phyloP scores from a whole-genome alignment of 2,888 invertebrate species.

The Seira sanloemensis region DNA sequence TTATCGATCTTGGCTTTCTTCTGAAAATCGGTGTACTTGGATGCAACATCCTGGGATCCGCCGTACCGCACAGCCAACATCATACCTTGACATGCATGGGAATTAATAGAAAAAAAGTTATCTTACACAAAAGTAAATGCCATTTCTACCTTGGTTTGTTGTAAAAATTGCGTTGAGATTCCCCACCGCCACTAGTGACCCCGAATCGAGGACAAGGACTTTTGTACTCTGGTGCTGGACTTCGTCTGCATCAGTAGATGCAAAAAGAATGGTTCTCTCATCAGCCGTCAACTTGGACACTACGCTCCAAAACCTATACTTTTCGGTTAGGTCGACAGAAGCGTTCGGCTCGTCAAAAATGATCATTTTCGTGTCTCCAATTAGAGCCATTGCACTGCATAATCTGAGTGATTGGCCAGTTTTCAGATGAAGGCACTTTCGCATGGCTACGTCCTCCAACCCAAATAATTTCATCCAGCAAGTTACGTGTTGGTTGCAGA shows the following conservation, averaged over 20 bases:
- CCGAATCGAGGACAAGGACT: conserved; percentile 56
- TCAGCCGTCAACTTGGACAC: conserved; percentile 22
- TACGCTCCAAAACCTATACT: conserved; percentile 64
- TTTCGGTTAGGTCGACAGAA: conserved; percentile 46
- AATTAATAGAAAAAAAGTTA: not conserved
- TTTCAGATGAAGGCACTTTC: conserved; percentile 36
- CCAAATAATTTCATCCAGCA: conserved; percentile 61
- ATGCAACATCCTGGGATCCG: not conserved
- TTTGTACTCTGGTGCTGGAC: conserved; percentile 46
- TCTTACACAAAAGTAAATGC: not conserved
- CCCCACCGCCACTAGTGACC: conserved; percentile 53
- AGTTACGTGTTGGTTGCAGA: conserved; percentile 52
- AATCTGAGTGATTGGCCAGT: conserved; percentile 41
- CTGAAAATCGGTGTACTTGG: conserved; percentile 40
- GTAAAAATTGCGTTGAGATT: conserved; percentile 44
- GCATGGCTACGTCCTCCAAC: conserved; percentile 23
- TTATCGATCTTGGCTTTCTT: conserved; percentile 50
- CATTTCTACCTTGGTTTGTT: conserved; percentile 49
- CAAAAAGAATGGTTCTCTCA: conserved; percentile 55
- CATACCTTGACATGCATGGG: conserved; percentile 42
- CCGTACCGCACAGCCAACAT: conserved; percentile 43
- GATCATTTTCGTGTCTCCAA: conserved; percentile 44
- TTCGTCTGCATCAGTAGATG: conserved; percentile 56
- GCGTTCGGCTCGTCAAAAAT: conserved; percentile 63
- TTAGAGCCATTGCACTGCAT: conserved; percentile 58